These are phyloP conservation scores for Melikaiella ostensackeni DNA, from an alignment of 2,888 invertebrate genomes.

Conservation along the genomic window DNA sequence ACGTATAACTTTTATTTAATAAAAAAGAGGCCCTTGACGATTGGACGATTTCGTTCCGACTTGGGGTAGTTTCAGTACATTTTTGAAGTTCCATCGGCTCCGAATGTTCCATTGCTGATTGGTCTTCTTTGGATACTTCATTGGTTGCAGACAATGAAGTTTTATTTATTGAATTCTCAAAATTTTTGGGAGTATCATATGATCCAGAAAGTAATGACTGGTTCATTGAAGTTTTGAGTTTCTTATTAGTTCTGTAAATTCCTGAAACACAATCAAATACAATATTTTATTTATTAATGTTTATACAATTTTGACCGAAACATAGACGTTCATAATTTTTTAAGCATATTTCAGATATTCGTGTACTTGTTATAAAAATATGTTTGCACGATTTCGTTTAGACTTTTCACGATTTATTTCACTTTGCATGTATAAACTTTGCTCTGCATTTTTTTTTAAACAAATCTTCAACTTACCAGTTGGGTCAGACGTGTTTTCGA, in stretches of 20 bases:
- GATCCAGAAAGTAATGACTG: not conserved
- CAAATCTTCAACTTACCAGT: conserved; percentile 12
- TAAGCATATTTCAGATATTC: too few species aligned
- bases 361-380: too few species aligned
- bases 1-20: conserved; percentile 57
- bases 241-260: not conserved
- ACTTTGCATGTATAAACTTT: not conserved
- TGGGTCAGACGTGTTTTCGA: conserved; percentile 7
- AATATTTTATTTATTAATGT: not conserved
- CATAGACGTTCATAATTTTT: too few species aligned
- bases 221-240: not conserved
- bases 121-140: not conserved
- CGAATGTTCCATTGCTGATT: not conserved
- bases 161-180: not conserved
- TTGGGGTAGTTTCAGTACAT: not conserved
- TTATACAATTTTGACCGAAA: too few species aligned
- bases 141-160: not conserved
- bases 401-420: too few species aligned
- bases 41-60: not conserved
- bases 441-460: not conserved
- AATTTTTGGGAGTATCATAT: not conserved
- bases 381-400: too few species aligned
- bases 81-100: not conserved
- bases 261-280: not conserved
- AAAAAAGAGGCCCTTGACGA: conserved; percentile 8